These are phyloP conservation scores for Patiria pectinifera DNA, from an alignment of 53 echinoderm and acorn worm genomes.

Conservation along the genomic window DNA sequence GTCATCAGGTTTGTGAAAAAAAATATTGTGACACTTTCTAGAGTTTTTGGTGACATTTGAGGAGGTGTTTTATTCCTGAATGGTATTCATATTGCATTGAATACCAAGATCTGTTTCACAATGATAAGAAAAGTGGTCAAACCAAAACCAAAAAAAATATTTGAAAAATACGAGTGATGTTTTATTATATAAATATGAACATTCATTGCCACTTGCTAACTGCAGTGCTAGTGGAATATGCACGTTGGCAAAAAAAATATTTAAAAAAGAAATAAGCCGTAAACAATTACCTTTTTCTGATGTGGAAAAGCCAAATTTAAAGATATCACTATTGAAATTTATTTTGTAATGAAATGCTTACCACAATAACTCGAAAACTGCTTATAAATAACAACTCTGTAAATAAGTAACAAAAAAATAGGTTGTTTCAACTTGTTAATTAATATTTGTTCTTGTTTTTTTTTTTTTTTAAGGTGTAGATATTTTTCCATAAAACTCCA, in stretches of 20 bases:
- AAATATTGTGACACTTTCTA: not conserved
- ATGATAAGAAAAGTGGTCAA: not conserved
- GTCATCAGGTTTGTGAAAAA: not conserved
- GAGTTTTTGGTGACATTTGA: not conserved
- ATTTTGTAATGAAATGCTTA: conserved; percentile 41
- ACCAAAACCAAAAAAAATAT: not conserved
- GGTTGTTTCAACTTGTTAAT: conserved; percentile 14
- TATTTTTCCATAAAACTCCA: conserved; percentile 39
- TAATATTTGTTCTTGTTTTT: not conserved
- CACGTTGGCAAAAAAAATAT: not conserved
- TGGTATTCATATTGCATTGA: not conserved
- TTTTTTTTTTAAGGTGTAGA: conserved; percentile 63
- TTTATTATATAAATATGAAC: not conserved
- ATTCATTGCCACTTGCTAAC: not conserved
- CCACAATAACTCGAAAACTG: conserved; percentile 20
- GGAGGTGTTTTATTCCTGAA: not conserved
- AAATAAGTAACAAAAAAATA: conserved; percentile 43
- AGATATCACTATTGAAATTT: conserved; percentile 12
- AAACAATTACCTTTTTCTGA: conserved; percentile 6
- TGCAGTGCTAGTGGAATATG: not conserved
- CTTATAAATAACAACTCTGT: conserved; percentile 48
- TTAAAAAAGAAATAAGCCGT: not conserved
- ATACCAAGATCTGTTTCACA: not conserved
- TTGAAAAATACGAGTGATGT: not conserved
- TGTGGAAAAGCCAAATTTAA: conserved; percentile 39